Evolutionary conservation across 2,888 invertebrate species (phyloP).

Genomic region (Drosophila merina): DNA sequence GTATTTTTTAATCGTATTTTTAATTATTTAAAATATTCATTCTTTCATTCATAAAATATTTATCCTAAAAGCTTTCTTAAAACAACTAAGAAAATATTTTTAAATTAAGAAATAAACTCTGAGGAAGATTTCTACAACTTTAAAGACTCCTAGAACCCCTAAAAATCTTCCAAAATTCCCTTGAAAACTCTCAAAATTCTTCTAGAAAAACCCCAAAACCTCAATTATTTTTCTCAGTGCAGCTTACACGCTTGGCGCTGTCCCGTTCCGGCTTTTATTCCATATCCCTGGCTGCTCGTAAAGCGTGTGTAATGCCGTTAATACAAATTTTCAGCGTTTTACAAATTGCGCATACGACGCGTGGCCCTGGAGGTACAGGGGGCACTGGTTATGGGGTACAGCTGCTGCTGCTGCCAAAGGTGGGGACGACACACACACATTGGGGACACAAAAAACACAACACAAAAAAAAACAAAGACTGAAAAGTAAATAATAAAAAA

Average conservation of each 20-base stretch:
- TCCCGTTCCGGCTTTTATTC: constrained; percentile 31
- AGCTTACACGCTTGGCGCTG: constrained; percentile 3
- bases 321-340: constrained; percentile 72
- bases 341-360: constrained; percentile 75
- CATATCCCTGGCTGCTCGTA: constrained; percentile 59
- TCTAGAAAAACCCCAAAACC: neutral
- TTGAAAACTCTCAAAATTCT: neutral
- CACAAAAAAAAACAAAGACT: too few species aligned
- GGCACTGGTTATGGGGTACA: constrained; percentile 4
- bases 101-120: too few species aligned
- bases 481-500: neutral
- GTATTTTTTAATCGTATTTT: too few species aligned
- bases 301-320: constrained; percentile 74
- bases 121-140: too few species aligned
- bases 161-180: too few species aligned
- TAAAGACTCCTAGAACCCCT: too few species aligned
- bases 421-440: constrained; percentile 26
- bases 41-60: too few species aligned
- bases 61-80: too few species aligned
- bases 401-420: constrained; percentile 3
- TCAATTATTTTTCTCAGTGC: constrained; percentile 3
- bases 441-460: constrained; percentile 16
- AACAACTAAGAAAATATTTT: too few species aligned
- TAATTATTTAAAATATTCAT: too few species aligned
- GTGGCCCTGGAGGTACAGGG: constrained; percentile 38